phyloP scores from a whole-genome alignment of 2,113 vertebrate species.

The Amblyornis subalaris region DNA sequence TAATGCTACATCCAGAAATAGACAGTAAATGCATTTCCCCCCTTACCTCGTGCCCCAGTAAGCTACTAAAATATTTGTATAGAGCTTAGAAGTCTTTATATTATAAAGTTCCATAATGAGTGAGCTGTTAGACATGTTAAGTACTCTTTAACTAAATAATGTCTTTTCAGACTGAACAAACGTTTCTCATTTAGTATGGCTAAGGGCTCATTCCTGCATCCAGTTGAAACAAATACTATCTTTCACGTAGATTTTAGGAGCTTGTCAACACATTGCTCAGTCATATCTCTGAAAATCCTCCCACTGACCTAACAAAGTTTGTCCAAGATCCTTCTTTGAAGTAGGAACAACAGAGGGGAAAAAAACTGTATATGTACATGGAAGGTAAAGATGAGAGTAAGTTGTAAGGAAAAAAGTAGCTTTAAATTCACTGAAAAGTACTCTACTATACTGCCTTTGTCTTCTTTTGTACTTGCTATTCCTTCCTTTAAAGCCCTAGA shows the following conservation, averaged over 20 bases:
- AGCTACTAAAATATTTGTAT: neutral
- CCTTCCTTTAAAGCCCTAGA: neutral
- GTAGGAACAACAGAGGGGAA: neutral
- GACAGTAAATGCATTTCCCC: neutral
- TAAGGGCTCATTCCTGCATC: neutral
- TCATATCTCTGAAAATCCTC: neutral
- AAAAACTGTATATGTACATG: neutral
- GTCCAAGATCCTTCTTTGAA: neutral
- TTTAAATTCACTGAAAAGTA: neutral
- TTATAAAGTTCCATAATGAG: neutral
- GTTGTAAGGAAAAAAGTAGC: neutral
- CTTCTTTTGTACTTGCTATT: neutral
- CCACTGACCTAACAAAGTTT: neutral
- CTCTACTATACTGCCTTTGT: neutral
- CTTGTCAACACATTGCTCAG: neutral
- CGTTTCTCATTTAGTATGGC: neutral
- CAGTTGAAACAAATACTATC: neutral
- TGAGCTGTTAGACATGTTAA: neutral
- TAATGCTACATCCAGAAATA: neutral
- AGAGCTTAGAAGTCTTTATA: neutral
- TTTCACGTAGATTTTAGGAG: neutral
- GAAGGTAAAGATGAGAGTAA: neutral
- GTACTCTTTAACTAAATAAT: neutral
- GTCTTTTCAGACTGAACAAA: neutral
- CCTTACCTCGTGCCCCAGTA: neutral